phyloP scores from a whole-genome alignment of 2,797 vertebrate genomes.

The Margarornis squamiger region DNA sequence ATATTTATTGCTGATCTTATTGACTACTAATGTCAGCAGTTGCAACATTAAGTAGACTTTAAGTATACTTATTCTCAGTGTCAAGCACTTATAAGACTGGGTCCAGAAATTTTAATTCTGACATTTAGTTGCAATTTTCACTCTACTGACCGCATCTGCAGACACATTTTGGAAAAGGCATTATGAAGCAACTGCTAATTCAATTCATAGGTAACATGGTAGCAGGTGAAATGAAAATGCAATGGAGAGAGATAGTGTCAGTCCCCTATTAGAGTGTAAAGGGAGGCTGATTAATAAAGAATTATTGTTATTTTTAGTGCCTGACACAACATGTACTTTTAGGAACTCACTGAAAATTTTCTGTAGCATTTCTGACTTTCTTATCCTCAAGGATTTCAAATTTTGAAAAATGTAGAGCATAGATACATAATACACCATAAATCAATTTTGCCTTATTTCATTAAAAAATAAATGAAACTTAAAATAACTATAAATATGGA shows the following conservation, averaged over 20 bases:
- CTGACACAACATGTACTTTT: background rate
- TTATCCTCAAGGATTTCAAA: background rate
- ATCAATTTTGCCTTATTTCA: background rate
- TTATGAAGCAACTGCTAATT: background rate
- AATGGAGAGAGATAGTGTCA: background rate
- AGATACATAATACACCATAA: background rate
- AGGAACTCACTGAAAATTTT: background rate
- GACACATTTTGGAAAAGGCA: background rate
- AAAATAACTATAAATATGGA: background rate
- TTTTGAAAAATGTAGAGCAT: background rate
- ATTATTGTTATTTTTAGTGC: background rate
- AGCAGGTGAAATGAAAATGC: background rate
- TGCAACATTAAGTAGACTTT: background rate
- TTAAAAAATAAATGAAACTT: background rate
- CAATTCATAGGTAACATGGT: background rate
- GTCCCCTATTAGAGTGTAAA: background rate
- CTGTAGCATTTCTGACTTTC: background rate
- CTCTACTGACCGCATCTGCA: background rate
- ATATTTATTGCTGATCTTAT: background rate
- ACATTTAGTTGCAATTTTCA: background rate
- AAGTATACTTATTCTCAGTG: background rate
- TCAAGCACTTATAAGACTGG: background rate
- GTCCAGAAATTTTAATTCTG: background rate
- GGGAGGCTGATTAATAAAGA: background rate
- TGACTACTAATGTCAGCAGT: background rate